Base-by-base conservation (phyloP, 2,888 invertebrate species). In the Ceramica pisi region DNA sequence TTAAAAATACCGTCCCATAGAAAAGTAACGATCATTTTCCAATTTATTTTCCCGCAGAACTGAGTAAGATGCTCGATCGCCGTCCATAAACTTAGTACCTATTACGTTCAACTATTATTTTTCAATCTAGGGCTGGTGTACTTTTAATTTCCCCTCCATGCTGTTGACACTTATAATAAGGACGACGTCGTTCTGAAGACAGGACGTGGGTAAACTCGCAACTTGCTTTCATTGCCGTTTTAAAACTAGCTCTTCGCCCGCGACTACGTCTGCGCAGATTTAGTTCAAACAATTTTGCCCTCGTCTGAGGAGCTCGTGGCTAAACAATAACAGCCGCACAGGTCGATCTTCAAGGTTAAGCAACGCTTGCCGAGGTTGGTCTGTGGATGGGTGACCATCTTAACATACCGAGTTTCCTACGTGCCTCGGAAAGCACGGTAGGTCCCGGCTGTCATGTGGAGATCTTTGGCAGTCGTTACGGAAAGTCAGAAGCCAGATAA, bases 51-150 rank as follows among this genome's bases (percentile, higher is more conserved):
- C 14, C 7, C 12, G 21, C 8, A 62, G 31, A 57, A 44, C 41
- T 35, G 26, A 44, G 12, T 61, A 50, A 55, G 53, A 31, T 21
- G n/a, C 31, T 23, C 60, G 26, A 50, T 51, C 35, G 14, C 26
- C 48, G 19, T 38, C 46, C 41, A 26, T 41, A 31, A 38, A 50
- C 16, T 21, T 50, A 31, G 12, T 48, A 19, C 38, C 9, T 68
- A 10, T 55, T 68, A 10, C 48, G 59, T 62, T 60, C 48, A 59
- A 75, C 65, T 76, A 79, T 76, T 79, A 79, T 76, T 79, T 79
- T 76, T 79, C 80, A 76, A 79, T 79, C 76, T 62, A 31, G 46
- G 9, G 16, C 0, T 21, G n/a, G 80, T 76, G 74, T 79, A 66
- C 74, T 76, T 76, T 76, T 79, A 79, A 76, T 79, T 79, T 76